Percentiles rank a stretch among this genome's conserved stretches.
Evolutionary conservation across 2,113 vertebrate genomes (phyloP).

Genomic region (Podiceps cristatus): DNA sequence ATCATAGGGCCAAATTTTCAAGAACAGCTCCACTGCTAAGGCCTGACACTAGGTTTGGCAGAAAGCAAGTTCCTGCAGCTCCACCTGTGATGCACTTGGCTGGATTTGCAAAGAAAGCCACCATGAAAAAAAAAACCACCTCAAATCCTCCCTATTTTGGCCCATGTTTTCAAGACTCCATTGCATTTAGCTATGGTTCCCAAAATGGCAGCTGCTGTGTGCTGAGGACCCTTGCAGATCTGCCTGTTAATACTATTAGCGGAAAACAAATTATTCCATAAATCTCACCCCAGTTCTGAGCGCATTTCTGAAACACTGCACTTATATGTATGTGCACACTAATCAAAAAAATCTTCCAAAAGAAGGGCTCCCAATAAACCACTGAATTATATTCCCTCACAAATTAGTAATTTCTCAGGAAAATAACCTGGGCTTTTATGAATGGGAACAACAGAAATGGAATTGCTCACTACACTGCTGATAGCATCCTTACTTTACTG

Average conservation of each 20-base stretch:
- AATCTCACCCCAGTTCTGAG: background rate
- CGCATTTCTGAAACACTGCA: background rate
- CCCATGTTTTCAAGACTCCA: background rate
- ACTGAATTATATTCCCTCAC: background rate
- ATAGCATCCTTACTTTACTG: slow-evolving; percentile 49
- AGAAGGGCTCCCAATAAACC: background rate
- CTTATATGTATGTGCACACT: background rate
- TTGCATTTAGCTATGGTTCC: background rate
- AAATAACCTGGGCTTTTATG: background rate
- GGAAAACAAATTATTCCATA: background rate
- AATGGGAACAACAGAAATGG: background rate
- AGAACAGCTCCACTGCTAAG: background rate
- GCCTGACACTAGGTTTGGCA: background rate
- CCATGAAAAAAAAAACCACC: background rate
- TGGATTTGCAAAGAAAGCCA: background rate
- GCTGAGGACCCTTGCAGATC: background rate
- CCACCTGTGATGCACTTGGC: background rate
- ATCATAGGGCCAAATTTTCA: background rate
- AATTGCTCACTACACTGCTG: background rate
- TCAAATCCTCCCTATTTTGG: background rate
- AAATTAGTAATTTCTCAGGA: background rate
- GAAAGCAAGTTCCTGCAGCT: background rate
- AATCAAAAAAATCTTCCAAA: background rate
- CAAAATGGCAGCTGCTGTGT: background rate
- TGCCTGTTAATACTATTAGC: background rate